Conservation (phyloP, 2,888 invertebrate species). For the Cataglyphis livida region DNA sequence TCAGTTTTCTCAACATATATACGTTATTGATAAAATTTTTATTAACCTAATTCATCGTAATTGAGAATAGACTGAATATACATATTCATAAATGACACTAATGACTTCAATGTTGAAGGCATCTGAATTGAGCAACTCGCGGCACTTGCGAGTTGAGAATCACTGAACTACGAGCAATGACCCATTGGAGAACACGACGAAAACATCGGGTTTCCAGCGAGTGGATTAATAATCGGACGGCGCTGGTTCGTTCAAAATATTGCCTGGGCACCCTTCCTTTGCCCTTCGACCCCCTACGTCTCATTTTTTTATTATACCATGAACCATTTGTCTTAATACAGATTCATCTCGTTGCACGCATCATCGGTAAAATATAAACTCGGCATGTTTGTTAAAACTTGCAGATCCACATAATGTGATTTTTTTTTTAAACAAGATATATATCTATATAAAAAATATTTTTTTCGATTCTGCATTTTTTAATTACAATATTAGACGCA, state of each 20-base stretch:
- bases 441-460: background rate
- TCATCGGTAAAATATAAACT: conserved; percentile 59
- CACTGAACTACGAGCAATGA: conserved; percentile 70
- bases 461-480: background rate
- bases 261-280: conserved; percentile 68
- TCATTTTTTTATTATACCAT: conserved; percentile 65
- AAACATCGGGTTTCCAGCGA: conserved; percentile 75
- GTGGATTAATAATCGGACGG: conserved; percentile 75
- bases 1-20: background rate
- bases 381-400: conserved; percentile 54
- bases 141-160: conserved; percentile 62
- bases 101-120: background rate
- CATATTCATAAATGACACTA: background rate
- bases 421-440: conserved; percentile 4
- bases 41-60: background rate
- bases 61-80: background rate
- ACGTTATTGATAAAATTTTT: conserved; percentile 2
- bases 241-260: conserved; percentile 72
- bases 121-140: background rate
- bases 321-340: conserved; percentile 73
- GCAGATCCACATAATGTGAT: background rate
- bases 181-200: conserved; percentile 72
- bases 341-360: conserved; percentile 60
- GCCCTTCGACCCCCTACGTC: conserved; percentile 67
- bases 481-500: background rate